Percentiles rank a stretch among this genome's conserved stretches.
Evolutionary conservation across 2,888 invertebrate species (phyloP).

Genomic region (Podabrus alpinus): DNA sequence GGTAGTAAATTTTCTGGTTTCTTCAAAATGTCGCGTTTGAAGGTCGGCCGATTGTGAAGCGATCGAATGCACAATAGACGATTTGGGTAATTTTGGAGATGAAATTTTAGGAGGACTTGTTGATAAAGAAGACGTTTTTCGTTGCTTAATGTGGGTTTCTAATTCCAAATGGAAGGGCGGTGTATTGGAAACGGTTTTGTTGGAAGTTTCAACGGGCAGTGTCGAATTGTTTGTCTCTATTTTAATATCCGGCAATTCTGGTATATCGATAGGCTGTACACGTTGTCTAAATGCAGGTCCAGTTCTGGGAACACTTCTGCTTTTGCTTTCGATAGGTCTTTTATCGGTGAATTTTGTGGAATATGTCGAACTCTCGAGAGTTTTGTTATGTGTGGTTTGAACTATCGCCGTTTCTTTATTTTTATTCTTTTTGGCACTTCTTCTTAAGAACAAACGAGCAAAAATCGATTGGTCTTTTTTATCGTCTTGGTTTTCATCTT

Average conservation of each 20-base stretch:
- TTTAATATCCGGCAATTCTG: constrained; percentile 49
- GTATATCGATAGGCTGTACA: constrained; percentile 61
- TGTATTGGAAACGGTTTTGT: constrained; percentile 35
- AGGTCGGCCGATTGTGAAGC: background rate
- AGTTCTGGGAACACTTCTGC: constrained; percentile 44
- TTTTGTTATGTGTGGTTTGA: constrained; percentile 2
- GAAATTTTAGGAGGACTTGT: constrained; percentile 36
- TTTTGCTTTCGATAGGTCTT: background rate
- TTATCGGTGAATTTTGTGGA: background rate
- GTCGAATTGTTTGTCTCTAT: constrained; percentile 33
- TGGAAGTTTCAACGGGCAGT: constrained; percentile 39
- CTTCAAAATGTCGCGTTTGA: background rate
- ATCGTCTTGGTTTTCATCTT: constrained; percentile 48
- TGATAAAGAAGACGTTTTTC: constrained; percentile 37
- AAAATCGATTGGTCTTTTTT: constrained; percentile 68
- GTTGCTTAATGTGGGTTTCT: constrained; percentile 47
- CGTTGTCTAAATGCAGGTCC: constrained; percentile 62
- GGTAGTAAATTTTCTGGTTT: background rate
- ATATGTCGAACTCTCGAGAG: background rate
- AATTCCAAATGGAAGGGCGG: constrained; percentile 49
- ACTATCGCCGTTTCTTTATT: constrained; percentile 39
- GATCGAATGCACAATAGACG: background rate
- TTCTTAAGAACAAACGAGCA: constrained; percentile 68
- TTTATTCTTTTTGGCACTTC: constrained; percentile 73
- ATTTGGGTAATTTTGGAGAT: constrained; percentile 36